These are phyloP conservation scores for Chrysogorgia sp. DNA, from an alignment of 92 coral and sea anemone species.

Conservation along the genomic window DNA sequence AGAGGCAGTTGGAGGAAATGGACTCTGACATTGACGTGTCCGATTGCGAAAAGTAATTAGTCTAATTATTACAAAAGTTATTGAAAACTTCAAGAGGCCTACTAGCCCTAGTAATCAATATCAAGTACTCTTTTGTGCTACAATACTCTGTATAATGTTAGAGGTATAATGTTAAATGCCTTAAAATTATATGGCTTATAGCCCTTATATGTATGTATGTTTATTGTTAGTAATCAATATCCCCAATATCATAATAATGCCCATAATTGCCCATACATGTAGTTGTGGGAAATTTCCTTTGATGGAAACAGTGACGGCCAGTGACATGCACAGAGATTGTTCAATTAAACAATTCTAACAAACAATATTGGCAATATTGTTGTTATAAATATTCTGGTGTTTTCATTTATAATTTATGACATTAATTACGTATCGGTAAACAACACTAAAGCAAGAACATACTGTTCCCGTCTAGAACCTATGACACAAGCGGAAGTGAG, in stretches of 20 bases:
- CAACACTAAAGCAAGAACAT: background rate
- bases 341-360: too few species aligned
- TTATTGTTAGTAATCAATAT: too few species aligned
- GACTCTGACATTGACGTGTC: conserved; percentile 50
- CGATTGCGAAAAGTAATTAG: conserved; percentile 40
- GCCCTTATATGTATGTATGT: too few species aligned
- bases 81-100: background rate
- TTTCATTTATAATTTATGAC: background rate
- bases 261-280: conserved; percentile 15
- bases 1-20: conserved; percentile 31
- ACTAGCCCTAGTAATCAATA: conserved; percentile 7
- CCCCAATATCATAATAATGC: background rate
- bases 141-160: background rate
- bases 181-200: too few species aligned
- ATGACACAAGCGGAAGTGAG: too few species aligned
- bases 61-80: conserved; percentile 18
- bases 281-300: too few species aligned
- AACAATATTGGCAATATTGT: too few species aligned
- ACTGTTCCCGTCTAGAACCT: conserved; percentile 12
- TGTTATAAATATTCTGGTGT: too few species aligned
- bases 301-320: conserved; percentile 23
- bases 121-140: background rate
- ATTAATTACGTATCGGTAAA: background rate
- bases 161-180: too few species aligned
- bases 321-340: too few species aligned